Base-by-base conservation (phyloP, 2,797 vertebrate genomes). In the Sebastolobus alascanus region DNA sequence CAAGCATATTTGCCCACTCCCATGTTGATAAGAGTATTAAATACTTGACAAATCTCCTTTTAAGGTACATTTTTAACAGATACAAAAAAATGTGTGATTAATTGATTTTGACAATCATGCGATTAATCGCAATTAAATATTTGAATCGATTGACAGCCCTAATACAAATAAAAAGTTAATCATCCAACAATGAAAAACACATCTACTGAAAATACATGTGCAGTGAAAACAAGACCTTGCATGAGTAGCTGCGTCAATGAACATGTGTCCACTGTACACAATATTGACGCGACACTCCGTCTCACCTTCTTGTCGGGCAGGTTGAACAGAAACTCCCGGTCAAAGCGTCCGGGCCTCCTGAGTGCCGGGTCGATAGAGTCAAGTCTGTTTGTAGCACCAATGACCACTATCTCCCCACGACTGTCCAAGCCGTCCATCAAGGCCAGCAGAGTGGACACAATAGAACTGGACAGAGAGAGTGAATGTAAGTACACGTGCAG, bases 321-420 rank as follows among this genome's bases (percentile, higher is more conserved):
- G 93, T 96, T 98, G 96, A 99, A 99, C 94, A 99, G 97, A 96
- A 99, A 99, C 94, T 99, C 99, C 96, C 98, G 97, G 95, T 99
- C 99, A 84, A 99, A 99, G 83, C 99, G 98, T 90, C 99, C 99
- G 87, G 99, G 99, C 96, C 99, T 98, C 97, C 99, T 98, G 96
- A 99, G 98, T 93, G 99, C 99, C 27, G 99, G 99, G 95, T 99
- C 99, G 95, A 99, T 99, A 96, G 99, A 99, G 96, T 99, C 99
- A 96, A 99, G 97, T 97, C 98, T 98, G 95, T 99, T 99, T 94
- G 99, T 99, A 98, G 99, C 99, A 99, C 99, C 99, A 84, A 99
- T 99, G 94, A 99, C 98, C 92, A 99, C 98, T 94, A 99, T 98
- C 97, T 99, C 98, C 84, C 99, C 99, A 85, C 98, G 96, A 87